Evolutionary conservation across 92 coral and sea anemone genomes (phyloP), one percentile per base, ranked within the genome.

Genomic region (Epizoanthus illoricatus): DNA sequence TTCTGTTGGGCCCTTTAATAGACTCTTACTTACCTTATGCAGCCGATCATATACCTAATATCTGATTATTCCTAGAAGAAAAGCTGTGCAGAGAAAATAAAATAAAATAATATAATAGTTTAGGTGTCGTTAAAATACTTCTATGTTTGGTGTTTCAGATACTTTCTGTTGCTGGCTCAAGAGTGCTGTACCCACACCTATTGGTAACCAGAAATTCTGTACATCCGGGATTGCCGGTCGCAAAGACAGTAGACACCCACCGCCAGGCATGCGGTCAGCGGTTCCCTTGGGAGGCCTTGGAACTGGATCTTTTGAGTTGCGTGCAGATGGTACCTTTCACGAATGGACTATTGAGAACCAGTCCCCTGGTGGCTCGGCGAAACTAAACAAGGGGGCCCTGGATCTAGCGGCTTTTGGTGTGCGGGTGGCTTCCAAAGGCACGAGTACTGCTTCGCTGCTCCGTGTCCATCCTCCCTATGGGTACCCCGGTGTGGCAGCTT

Each of bases 311-410:
- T 91, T 93, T 78, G 97, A 93, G 68, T 80, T 93, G 42, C 97
- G 90, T 45, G 97, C 92, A 5, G 97, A 93, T 78, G 97, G 97
- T 49, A 91, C 97, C 16, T 91, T 93, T 52, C 97, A 93, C 49
- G 97, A 93, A 54, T 93, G 97, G 97, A 93, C 97, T 0, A 89
- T 93, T 60, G 97, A 93, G 81, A 93, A 93, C 92, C 97, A 93
- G 86, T 93, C 97, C 52, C 97, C 97, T 43, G 97, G 97, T 24
- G 97, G 97, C 65, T 93, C 97, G 65, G 97, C 97, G 49, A 93
- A 93, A 81, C 86, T 93, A 5, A 93, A 93, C 87, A 90, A 93
- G 65, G 97, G 97, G 33, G 92, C 94, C 21, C 86, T 93, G 70
- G 90, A 93, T 78, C 74, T 90, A 74, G 97, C 97, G 2, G 85